Percentiles rank a stretch among this genome's conserved stretches.
Conservation (phyloP, 1,140 invertebrate species). For the Potamilus streckersoni region DNA sequence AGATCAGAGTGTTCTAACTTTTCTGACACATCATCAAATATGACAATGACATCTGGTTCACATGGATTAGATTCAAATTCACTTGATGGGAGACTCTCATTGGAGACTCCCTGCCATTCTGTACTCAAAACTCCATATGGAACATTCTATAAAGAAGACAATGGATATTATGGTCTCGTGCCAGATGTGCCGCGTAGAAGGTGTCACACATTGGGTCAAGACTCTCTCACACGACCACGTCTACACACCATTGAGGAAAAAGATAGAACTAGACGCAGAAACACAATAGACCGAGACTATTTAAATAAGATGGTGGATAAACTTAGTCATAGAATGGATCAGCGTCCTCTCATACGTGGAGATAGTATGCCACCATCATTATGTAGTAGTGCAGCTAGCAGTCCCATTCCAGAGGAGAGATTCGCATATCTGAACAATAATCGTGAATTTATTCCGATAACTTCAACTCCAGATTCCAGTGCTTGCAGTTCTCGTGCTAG, state of each 20-base stretch:
- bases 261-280: constrained; percentile 43
- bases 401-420: constrained; percentile 58
- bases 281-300: constrained; percentile 59
- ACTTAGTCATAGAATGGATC: constrained; percentile 55
- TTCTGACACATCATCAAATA: too few relatives aligned
- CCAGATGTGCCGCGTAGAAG: constrained; percentile 54
- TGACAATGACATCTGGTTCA: too few relatives aligned
- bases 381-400: constrained; percentile 54
- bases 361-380: constrained; percentile 58
- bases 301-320: constrained; percentile 57
- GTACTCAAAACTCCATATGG: constrained; percentile 63
- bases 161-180: constrained; percentile 57
- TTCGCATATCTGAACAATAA: constrained; percentile 42
- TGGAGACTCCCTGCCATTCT: constrained; percentile 44
- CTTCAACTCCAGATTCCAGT: constrained; percentile 44
- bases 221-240: constrained; percentile 51
- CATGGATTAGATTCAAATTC: background rate
- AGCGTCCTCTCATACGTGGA: constrained; percentile 41
- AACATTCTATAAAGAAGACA: constrained; percentile 60
- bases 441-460: constrained; percentile 55
- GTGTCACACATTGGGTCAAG: constrained; percentile 61
- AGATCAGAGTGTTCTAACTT: too few relatives aligned
- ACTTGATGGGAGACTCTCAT: constrained; percentile 28
- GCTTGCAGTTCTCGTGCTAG: constrained; percentile 47
- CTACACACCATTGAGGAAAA: constrained; percentile 60